Base-by-base conservation (phyloP, 2,797 vertebrate genomes). In the Etheostoma nigrum region DNA sequence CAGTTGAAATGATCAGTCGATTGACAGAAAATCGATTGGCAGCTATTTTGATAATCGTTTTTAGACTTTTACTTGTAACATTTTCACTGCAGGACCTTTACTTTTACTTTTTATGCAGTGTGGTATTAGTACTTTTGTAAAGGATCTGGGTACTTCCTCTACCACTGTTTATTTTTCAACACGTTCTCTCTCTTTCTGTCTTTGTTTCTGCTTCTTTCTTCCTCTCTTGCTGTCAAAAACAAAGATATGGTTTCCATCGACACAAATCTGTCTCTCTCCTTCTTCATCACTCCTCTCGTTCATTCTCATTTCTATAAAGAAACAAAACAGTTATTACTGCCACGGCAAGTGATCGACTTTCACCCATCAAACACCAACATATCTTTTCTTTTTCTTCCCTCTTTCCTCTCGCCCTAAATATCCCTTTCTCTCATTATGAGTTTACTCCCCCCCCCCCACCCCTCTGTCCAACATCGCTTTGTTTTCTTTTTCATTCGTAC, bases 401-500 rank as follows among this genome's bases (percentile, higher is more conserved):
- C 11, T 18, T 40, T n/a, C 18, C 18, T 69, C 76, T 74, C 60
- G 72, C 48, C 86, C 88, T 82, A 77, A 74, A 86, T 87, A 84
- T 86, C 75, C 70, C 30, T 83, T 79, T 82, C 73, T 85, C 60
- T 74, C 58, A 47, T 65, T 48, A 42, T 55, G 61, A 79, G 55
- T 64, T 68, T 48, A 1, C 36, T 53, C 48, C 16, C 11, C 30
- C 23, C 55, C 65, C 11, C 9, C 36, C 36, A 40, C 36, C 36
- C 42, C 42, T 72, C 63, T 36, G 47, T 86, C 72, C 69, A 76
- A 53, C 60, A 61, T 79, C 47, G 48, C 68, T 82, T 81, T 77
- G 60, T 79, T 85, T 81, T 81, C 72, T 76, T 67, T 82, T 90
- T 85, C 78, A 51, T 70, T 64, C 27, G 21, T 58, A 60, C 80